Base-by-base conservation (phyloP, 2,113 vertebrate genomes). In the Triplophysa siluroides region DNA sequence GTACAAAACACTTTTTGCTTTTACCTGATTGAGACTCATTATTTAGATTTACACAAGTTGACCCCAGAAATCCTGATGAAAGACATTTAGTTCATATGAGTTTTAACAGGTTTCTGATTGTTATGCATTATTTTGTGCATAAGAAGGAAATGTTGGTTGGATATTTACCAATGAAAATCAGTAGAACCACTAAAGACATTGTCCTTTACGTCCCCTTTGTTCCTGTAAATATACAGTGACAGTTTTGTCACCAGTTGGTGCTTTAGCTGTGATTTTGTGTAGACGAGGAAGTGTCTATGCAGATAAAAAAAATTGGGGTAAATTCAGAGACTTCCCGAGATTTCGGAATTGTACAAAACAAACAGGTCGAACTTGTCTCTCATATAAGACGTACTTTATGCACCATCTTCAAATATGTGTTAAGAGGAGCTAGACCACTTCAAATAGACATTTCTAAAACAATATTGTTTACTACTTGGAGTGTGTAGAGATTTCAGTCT, bases 11-110 rank as follows among this genome's bases (percentile, higher is more conserved):
- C 16, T 0, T 33, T 38, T 16, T 0, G 12, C 21, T 74, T 64
- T 76, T 64, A 76, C 73, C 73, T 76, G 60, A 64, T n/a, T 33
- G 41, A 45, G 60, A 19, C 33, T 52, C 2, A 21, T 69, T 58
- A 18, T 50, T 63, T 18, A 23, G 7, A 50, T 62, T 62, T 63
- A 81, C 76, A 70, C 45, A 75, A 1, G 70, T 33, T 50, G 33
- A 41, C 58, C 79, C 69, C 47, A 84, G 24, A 38, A 81, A 41
- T 65, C 79, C 83, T 84, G 10, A 33, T 18, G 45, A 26, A 38
- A 61, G 16, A 75, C 14, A 47, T 4, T 58, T 41, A 45, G 16
- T 16, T 74, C 33, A 0, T 18, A 58, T 56, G 8, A 41, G 23
- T 61, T 12, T 61, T 10, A 33, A 71, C 47, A 54, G 11, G 16